Percentiles rank a stretch among this genome's conserved stretches.
Evolutionary conservation across 2,888 invertebrate genomes (phyloP).

Genomic region (Amorpha juglandis): DNA sequence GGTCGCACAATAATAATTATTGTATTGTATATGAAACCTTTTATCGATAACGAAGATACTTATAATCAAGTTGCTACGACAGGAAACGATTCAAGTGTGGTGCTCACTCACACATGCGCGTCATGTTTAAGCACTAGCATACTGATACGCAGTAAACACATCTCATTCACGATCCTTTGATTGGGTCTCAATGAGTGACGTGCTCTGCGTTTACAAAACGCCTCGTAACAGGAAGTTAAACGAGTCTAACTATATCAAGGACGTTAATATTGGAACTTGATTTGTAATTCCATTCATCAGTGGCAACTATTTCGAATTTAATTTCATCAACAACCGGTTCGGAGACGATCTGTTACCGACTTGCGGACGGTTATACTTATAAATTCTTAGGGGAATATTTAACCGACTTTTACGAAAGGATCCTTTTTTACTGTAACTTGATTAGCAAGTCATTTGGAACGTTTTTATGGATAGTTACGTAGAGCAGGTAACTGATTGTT

Average conservation of each 20-base stretch:
- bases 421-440: slow-evolving; percentile 1
- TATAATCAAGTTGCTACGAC: slow-evolving; percentile 51
- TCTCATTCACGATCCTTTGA: slow-evolving; percentile 81
- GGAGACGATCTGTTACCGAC: slow-evolving; percentile 25
- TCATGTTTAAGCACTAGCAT: slow-evolving; percentile 49
- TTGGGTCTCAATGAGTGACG: slow-evolving; percentile 81
- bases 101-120: slow-evolving; percentile 40
- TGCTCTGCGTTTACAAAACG: slow-evolving; percentile 75
- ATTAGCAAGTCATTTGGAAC: slow-evolving; percentile 20
- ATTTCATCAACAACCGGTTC: slow-evolving; percentile 42
- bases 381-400: slow-evolving; percentile 15
- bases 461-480: slow-evolving; percentile 24
- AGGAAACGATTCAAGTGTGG: slow-evolving; percentile 65
- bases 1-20: slow-evolving; percentile 31
- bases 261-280: slow-evolving; percentile 65
- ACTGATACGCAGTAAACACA: slow-evolving; percentile 69
- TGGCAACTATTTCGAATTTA: slow-evolving; percentile 36
- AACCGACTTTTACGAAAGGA: not conserved
- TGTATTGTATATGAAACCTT: slow-evolving; percentile 29
- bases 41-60: slow-evolving; percentile 30
- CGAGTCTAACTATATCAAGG: slow-evolving; percentile 78
- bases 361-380: slow-evolving; percentile 27
- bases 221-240: slow-evolving; percentile 76
- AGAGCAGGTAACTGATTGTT: slow-evolving; percentile 47
- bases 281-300: slow-evolving; percentile 54